A percentile compares a stretch with the other conserved stretches of the same genome.
phyloP scores from a whole-genome alignment of 2,797 vertebrate genomes.

The Tolypeutes matacus region DNA sequence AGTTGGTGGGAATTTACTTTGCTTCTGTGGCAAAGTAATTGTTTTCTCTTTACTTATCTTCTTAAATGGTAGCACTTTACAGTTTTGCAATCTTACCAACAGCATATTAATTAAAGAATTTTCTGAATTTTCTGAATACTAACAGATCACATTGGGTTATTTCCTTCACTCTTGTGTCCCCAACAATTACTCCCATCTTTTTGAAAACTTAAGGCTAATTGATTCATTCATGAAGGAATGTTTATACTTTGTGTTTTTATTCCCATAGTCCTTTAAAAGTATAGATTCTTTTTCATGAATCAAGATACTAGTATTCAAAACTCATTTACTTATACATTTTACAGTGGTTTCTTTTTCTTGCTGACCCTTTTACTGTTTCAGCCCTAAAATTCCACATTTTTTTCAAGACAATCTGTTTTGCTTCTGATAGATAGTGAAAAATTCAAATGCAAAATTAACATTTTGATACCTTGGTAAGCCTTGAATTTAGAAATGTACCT shows the following conservation, averaged over 20 bases:
- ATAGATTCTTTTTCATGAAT: background rate
- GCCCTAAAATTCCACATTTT: background rate
- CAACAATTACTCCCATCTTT: background rate
- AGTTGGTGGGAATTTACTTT: slow-evolving; percentile 48
- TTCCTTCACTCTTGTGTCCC: background rate
- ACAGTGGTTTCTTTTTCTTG: background rate
- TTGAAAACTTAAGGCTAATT: slow-evolving; percentile 12
- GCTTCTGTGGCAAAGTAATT: slow-evolving; percentile 54
- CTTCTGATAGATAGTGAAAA: background rate
- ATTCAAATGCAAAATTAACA: background rate
- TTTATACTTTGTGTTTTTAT: background rate
- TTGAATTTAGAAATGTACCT: background rate
- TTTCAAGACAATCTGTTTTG: slow-evolving; percentile 18
- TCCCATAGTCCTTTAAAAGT: background rate
- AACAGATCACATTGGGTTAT: background rate
- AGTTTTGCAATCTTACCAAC: background rate
- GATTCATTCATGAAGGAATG: slow-evolving; percentile 8
- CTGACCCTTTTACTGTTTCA: background rate
- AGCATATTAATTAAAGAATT: slow-evolving; percentile 6
- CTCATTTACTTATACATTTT: background rate
- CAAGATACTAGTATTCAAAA: background rate
- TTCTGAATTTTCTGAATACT: background rate
- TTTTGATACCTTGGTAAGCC: background rate
- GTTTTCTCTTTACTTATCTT: slow-evolving; percentile 32
- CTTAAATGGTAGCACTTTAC: slow-evolving; percentile 47